Base-by-base conservation (phyloP, 2,113 vertebrate genomes). In the Pelusios castaneus region DNA sequence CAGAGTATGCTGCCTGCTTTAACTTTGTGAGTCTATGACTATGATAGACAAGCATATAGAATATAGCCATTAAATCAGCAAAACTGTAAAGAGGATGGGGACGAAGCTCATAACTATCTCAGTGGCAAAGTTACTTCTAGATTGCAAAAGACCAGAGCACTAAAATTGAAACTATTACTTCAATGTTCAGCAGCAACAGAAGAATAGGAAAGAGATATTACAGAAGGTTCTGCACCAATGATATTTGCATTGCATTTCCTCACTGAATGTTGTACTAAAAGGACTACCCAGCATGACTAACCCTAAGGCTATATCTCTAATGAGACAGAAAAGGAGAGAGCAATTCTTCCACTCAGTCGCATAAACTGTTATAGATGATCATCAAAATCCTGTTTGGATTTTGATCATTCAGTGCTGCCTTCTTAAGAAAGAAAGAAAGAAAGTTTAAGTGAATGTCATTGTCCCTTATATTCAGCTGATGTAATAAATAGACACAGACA, bases 201-300 rank as follows among this genome's bases (percentile, higher is more conserved):
- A 60, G 38, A 85, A 76, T 10, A 67, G 41, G 41, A 5, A 86
- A 81, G 3, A n/a, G 9, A 73, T 54, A 54, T 11, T 89, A n/a
- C 84, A 77, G 89, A 8, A 63, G 43, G 58, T 49, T 31, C 76
- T 82, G 12, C 27, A 82, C 4, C 43, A 87, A 87, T 92, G 52
- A 55, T 41, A 91, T 92, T 96, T 97, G 67, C 54, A 92, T 92
- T 95, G 75, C 54, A 92, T 92, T 95, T 97, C 51, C 45, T 94
- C 22, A 70, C 31, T 29, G 84, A 80, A 90, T 82, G 67, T 67
- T 63, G 38, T 41, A 55, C 34, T 82, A 78, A 82, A 49, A 73
- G 29, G 38, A 63, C 21, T 56, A 22, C 88, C n/a, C 29, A 87
- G 63, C 87, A 89, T 41, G 87, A 82, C 38, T 63, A 88, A 87